Base-by-base conservation (phyloP, 2,113 vertebrate genomes). In the Pandion haliaetus region DNA sequence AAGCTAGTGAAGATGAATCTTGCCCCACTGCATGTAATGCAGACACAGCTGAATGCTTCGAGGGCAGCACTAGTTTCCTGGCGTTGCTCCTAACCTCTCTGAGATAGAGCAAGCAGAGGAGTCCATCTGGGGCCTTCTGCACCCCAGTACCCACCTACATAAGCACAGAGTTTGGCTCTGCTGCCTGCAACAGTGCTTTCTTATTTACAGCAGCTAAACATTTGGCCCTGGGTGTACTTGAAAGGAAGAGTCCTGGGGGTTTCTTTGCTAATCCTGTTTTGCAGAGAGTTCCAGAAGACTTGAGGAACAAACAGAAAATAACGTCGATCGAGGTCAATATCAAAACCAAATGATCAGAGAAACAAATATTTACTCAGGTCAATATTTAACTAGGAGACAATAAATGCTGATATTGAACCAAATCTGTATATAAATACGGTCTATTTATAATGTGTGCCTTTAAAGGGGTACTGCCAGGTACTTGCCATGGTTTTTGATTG, bases 381-480 rank as follows among this genome's bases (percentile, higher is more conserved):
- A 97, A 98, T 98, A 97, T 98, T 98, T 98, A 97, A 98, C 97
- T 87, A 97, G 95, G 85, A 95, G 87, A 97, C 97, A 98, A 98
- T 98, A 98, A 98, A 97, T 72, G 95, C 91, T 96, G 97, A 96
- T 97, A 97, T 96, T 97, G 96, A 97, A 97, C 96, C 95, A 97
- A 97, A 96, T 95, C 92, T 93, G 91, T 82, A 80, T 92, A 96
- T 94, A 96, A 96, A 95, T 88, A 95, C 28, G 2, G 95, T 83
- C 96, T 94, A 93, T 97, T 97, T 97, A 97, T 94, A 97, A 93
- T 86, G 45, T 18, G 25, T 87, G 88, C 92, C 92, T 80, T 52
- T 86, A 31, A n/a, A 90, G 93, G 92, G 95, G 90, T 71, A 95
- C 79, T 90, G 95, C 93, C 93, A 91, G 95, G 91, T 82, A 79